Evolutionary conservation across 2,797 vertebrate genomes (phyloP).

Genomic region (Lagodon rhomboides): DNA sequence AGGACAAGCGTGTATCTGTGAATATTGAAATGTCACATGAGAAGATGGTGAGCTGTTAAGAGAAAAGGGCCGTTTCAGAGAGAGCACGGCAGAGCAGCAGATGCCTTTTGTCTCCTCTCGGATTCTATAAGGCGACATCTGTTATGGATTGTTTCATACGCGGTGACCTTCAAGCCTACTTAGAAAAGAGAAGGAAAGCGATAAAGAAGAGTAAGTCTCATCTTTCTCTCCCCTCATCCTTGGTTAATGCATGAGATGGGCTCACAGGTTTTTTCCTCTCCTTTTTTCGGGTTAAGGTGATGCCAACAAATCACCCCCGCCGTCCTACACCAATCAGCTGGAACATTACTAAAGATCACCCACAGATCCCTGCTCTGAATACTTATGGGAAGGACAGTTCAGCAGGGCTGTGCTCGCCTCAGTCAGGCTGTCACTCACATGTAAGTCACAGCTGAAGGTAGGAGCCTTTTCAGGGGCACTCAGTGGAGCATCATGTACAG

Average conservation of each 20-base stretch:
- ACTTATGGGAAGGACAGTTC: conserved; percentile 44
- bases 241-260: conserved; percentile 48
- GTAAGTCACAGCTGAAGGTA: conserved; percentile 15
- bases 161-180: conserved; percentile 88
- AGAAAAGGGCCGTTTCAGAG: conserved; percentile 43
- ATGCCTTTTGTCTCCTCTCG: conserved; percentile 69
- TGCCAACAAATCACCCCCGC: conserved; percentile 67
- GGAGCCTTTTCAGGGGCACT: conserved; percentile 30
- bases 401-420: conserved; percentile 15
- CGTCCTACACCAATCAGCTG: conserved; percentile 60
- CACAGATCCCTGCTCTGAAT: conserved; percentile 57
- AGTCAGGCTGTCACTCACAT: conserved; percentile 49
- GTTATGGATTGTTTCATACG: conserved; percentile 83
- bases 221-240: conserved; percentile 54
- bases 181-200: conserved; percentile 72
- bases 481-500: conserved; percentile 38
- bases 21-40: conserved; percentile 74
- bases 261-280: conserved; percentile 33
- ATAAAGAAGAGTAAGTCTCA: conserved; percentile 68
- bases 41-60: conserved; percentile 51
- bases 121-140: conserved; percentile 82
- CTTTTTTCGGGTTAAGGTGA: conserved; percentile 39
- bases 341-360: conserved; percentile 74
- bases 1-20: conserved; percentile 52
- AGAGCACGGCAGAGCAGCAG: conserved; percentile 47